Percentiles rank a stretch among this genome's conserved stretches.
phyloP scores from a whole-genome alignment of 2,888 invertebrate genomes.

The Morinoia aosen region DNA sequence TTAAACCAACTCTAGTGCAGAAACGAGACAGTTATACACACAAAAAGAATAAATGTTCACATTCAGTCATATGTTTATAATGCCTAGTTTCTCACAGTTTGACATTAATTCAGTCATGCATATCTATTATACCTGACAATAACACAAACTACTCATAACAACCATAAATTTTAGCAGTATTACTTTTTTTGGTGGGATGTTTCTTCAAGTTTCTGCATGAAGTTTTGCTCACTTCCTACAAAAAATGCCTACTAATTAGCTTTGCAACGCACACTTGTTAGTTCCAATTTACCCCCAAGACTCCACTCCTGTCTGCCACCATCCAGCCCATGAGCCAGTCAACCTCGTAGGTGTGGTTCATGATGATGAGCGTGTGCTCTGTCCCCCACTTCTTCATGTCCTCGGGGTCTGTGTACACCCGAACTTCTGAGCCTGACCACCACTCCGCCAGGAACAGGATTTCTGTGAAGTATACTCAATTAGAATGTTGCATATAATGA shows the following conservation, averaged over 20 bases:
- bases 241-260: neutral
- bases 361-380: constrained; percentile 89
- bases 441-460: constrained; percentile 92
- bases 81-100: too few relatives aligned
- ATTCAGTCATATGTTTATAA: neutral
- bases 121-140: too few relatives aligned
- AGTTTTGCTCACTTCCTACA: too few relatives aligned
- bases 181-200: neutral
- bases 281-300: constrained; percentile 82
- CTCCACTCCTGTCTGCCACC: constrained; percentile 83
- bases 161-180: neutral
- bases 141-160: neutral
- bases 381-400: constrained; percentile 78
- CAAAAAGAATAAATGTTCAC: neutral
- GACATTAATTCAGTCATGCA: neutral
- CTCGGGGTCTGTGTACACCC: constrained; percentile 83
- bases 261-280: neutral
- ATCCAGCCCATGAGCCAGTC: constrained; percentile 97
- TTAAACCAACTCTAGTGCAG: neutral
- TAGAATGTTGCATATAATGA: too few relatives aligned
- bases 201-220: too few relatives aligned
- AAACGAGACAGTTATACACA: neutral
- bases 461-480: constrained; percentile 76
- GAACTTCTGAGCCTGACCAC: constrained; percentile 86
- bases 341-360: constrained; percentile 96